phyloP scores from a whole-genome alignment of 2,113 vertebrate genomes.

The Megaleporinus macrocephalus region DNA sequence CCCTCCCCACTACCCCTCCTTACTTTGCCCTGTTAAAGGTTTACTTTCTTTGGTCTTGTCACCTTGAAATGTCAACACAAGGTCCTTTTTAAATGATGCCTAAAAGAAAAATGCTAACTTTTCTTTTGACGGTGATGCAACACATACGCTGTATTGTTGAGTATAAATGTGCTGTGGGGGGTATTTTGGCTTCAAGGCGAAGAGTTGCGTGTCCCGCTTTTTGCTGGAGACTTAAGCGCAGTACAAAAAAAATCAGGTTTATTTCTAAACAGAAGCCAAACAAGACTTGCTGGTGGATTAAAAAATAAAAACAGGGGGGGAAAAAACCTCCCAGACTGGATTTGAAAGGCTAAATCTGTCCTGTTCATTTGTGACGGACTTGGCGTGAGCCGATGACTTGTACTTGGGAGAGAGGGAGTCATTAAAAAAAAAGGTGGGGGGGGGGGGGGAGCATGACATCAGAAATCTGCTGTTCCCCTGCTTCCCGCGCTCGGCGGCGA shows the following conservation, averaged over 20 bases:
- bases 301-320: slow-evolving; percentile 22
- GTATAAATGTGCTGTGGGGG: background rate
- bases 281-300: slow-evolving; percentile 12
- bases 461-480: slow-evolving; percentile 71
- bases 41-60: no score
- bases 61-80: no score
- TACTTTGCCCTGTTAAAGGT: no score
- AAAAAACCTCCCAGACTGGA: slow-evolving; percentile 63
- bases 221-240: slow-evolving; percentile 62
- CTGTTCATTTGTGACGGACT: slow-evolving; percentile 72
- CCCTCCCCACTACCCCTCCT: no score
- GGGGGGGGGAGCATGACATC: slow-evolving; percentile 61
- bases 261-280: slow-evolving; percentile 41
- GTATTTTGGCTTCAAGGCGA: background rate
- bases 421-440: slow-evolving; percentile 65
- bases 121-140: no score
- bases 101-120: no score
- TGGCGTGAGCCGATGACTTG: slow-evolving; percentile 73
- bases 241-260: slow-evolving; percentile 6
- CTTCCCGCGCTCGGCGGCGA: slow-evolving; percentile 54
- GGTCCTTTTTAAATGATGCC: no score
- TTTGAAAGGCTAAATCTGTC: slow-evolving; percentile 73
- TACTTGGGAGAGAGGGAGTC: slow-evolving; percentile 71
- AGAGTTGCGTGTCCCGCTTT: background rate
- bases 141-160: background rate